Evolutionary conservation across 2,888 invertebrate species (phyloP).

Genomic region (Drosophila niveifrons): DNA sequence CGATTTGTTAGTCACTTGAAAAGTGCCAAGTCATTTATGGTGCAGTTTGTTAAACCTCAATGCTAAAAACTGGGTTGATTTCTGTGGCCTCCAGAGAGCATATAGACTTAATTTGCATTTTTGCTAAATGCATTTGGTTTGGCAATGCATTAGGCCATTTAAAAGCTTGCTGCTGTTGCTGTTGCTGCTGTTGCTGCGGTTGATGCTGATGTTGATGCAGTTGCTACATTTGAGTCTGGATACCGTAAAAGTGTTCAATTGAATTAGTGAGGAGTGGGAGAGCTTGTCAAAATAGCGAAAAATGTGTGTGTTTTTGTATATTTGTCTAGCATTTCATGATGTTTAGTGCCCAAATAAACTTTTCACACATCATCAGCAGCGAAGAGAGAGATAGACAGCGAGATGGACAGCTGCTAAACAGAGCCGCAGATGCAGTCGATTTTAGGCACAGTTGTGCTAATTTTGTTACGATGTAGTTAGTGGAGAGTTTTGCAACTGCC

Average conservation of each 20-base stretch:
- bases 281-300: conserved; percentile 22
- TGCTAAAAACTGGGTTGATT: conserved; percentile 15
- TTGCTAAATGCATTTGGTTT: conserved; percentile 47
- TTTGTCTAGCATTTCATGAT: conserved; percentile 74
- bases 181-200: neutral
- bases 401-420: conserved; percentile 4
- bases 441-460: conserved; percentile 49
- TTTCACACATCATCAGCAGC: conserved; percentile 74
- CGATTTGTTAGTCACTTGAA: conserved; percentile 12
- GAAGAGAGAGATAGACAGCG: conserved; percentile 32
- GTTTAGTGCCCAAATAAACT: conserved; percentile 78
- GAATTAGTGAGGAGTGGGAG: neutral
- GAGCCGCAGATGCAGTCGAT: conserved; percentile 32
- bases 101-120: conserved; percentile 51
- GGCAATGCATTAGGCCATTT: conserved; percentile 36
- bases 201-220: neutral
- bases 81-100: conserved; percentile 16
- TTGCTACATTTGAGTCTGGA: conserved; percentile 27
- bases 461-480: conserved; percentile 15
- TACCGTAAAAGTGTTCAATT: conserved; percentile 3
- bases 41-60: conserved; percentile 3
- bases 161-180: neutral
- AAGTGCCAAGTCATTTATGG: conserved; percentile 4
- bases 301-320: conserved; percentile 50
- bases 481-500: conserved; percentile 16